Percentiles rank a stretch among this genome's conserved stretches.
phyloP scores from a whole-genome alignment of 2,797 vertebrate species.

The Peromyscus melanophrys region DNA sequence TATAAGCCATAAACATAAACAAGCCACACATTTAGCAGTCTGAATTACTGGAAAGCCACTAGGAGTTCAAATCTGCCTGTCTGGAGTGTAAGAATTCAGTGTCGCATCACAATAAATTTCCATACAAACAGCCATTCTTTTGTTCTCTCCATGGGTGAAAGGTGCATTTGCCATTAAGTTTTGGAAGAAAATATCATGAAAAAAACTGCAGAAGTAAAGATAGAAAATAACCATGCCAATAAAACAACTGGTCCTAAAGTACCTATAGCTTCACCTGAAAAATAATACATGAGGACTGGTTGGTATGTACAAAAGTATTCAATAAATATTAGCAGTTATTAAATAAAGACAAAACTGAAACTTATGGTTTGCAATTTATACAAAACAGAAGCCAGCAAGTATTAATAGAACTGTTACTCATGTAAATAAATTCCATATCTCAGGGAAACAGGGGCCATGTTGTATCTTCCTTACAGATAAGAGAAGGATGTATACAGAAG shows the following conservation, averaged over 20 bases:
- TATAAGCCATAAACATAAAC: slow-evolving; percentile 48
- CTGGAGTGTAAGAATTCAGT: slow-evolving; percentile 64
- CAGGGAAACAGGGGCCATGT: neutral
- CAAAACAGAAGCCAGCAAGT: neutral
- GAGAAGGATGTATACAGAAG: neutral
- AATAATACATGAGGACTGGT: neutral
- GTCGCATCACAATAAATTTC: slow-evolving; percentile 77
- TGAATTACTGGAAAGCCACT: slow-evolving; percentile 17
- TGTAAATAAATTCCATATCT: slow-evolving; percentile 14
- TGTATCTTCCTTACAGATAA: neutral
- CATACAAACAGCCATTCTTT: slow-evolving; percentile 76
- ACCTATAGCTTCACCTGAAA: neutral
- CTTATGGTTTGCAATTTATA: slow-evolving; percentile 9
- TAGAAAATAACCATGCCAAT: slow-evolving; percentile 72
- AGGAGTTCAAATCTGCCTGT: slow-evolving; percentile 64
- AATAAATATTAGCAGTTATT: slow-evolving; percentile 27
- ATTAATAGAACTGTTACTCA: neutral
- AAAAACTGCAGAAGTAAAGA: slow-evolving; percentile 77
- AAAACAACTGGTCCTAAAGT: slow-evolving; percentile 12
- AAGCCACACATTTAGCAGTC: slow-evolving; percentile 10
- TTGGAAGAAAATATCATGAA: slow-evolving; percentile 81
- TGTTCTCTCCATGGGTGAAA: slow-evolving; percentile 80
- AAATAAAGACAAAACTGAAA: slow-evolving; percentile 11
- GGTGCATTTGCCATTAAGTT: slow-evolving; percentile 80
- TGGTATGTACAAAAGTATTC: neutral